Conservation (phyloP, 2,113 vertebrate species). For the Microcebus griseorufus region DNA sequence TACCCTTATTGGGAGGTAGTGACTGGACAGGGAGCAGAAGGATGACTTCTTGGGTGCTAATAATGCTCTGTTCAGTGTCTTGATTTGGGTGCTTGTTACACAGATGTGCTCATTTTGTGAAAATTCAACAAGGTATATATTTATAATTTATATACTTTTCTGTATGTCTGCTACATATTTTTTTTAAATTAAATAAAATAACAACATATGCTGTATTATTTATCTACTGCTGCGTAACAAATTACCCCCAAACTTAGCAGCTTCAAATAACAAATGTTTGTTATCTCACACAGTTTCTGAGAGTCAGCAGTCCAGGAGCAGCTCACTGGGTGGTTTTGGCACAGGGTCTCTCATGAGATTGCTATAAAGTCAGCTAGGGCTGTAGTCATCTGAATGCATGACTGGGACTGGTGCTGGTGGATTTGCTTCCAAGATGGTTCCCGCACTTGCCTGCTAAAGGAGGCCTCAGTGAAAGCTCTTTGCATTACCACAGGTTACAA, state of each 20-base stretch:
- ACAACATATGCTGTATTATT: not conserved
- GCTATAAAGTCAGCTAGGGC: not conserved
- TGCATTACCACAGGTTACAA: not conserved
- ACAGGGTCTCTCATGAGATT: not conserved
- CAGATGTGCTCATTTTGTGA: not conserved
- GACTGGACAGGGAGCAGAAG: not conserved
- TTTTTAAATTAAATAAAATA: not conserved
- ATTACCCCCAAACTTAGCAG: not conserved
- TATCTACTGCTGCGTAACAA: not conserved
- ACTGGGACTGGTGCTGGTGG: not conserved
- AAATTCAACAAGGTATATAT: not conserved
- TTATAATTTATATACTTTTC: not conserved
- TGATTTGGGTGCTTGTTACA: not conserved
- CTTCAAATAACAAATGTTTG: not conserved
- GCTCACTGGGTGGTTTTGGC: not conserved
- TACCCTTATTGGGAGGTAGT: not conserved
- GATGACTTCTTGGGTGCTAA: not conserved
- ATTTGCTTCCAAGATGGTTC: conserved; percentile 24
- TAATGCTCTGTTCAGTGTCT: not conserved
- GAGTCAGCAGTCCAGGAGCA: not conserved
- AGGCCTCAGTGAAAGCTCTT: conserved; percentile 5
- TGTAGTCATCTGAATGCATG: not conserved
- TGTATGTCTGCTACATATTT: not conserved
- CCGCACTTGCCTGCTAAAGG: not conserved
- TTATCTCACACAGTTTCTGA: conserved; percentile 35